Conservation (phyloP, 1,140 invertebrate species). For the Brachionus angularis region DNA sequence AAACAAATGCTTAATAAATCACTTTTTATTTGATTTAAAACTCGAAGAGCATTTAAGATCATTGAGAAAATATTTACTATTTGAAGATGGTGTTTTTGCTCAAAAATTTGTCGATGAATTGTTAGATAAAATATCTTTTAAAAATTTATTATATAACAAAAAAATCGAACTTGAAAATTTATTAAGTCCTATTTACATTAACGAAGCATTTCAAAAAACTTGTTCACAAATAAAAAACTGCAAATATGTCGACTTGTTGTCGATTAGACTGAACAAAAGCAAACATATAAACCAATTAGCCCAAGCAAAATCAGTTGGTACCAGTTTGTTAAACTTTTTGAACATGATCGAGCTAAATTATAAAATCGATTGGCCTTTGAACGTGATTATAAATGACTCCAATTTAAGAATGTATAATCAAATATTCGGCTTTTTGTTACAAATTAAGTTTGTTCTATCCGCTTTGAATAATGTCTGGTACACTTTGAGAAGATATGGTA, state of each 20-base stretch:
- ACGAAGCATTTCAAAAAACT: conserved; percentile 17
- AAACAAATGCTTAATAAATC: conserved; percentile 1
- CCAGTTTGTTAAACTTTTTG: conserved; percentile 2
- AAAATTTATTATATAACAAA: too few species aligned
- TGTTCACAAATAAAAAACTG: conserved; percentile 10
- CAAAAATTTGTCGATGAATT: conserved; percentile 41
- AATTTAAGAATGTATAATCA: conserved; percentile 7
- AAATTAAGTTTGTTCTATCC: conserved; percentile 24
- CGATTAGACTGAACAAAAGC: background rate
- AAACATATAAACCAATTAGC: too few species aligned
- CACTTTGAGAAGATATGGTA: conserved; percentile 32
- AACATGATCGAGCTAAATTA: conserved; percentile 32
- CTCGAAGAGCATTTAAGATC: conserved; percentile 38
- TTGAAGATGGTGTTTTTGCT: conserved; percentile 41
- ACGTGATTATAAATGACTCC: conserved; percentile 16
- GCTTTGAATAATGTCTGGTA: conserved; percentile 35
- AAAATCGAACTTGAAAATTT: conserved; percentile 7
- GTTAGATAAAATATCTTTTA: background rate
- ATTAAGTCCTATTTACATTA: conserved; percentile 29
- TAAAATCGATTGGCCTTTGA: conserved; percentile 23
- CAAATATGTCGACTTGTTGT: conserved; percentile 9
- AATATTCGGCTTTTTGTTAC: conserved; percentile 35
- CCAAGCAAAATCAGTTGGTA: background rate
- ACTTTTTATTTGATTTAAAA: conserved; percentile 28
- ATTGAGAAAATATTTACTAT: conserved; percentile 36